phyloP scores from a whole-genome alignment of 2,797 vertebrate genomes.

The Ispidina lecontei region DNA sequence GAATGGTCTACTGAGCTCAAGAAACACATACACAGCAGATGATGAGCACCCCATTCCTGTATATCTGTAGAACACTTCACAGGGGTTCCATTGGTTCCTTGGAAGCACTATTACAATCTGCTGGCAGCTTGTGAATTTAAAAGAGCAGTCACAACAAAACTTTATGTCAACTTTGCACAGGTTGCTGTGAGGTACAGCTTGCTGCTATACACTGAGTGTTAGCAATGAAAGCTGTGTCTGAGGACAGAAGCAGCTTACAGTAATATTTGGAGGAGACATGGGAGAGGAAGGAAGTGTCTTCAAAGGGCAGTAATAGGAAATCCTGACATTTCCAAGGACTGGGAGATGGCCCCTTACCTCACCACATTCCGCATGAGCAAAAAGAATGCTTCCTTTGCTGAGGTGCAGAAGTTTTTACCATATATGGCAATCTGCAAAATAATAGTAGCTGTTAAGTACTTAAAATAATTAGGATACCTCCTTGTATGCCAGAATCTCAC shows the following conservation, averaged over 20 bases:
- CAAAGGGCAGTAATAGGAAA: neutral
- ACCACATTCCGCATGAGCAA: slow-evolving; percentile 95
- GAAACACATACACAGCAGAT: neutral
- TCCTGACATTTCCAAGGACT: neutral
- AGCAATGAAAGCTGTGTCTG: neutral
- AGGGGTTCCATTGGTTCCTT: neutral
- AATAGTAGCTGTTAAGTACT: slow-evolving; percentile 4
- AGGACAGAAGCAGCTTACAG: neutral
- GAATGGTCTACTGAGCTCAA: neutral
- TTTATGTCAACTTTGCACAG: neutral
- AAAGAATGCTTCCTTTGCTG: slow-evolving; percentile 92
- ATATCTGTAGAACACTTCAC: neutral
- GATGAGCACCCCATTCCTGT: neutral
- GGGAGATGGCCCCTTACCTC: slow-evolving; percentile 80
- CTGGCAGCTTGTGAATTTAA: neutral
- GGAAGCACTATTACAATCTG: neutral
- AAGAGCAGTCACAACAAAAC: neutral
- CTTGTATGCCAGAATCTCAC: neutral
- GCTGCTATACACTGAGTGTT: neutral
- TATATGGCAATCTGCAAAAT: slow-evolving; percentile 92
- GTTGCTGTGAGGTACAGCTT: neutral
- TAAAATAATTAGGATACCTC: neutral
- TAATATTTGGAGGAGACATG: neutral
- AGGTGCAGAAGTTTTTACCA: slow-evolving; percentile 94
- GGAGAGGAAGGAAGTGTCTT: neutral